These are phyloP conservation scores for Leistus spinibarbis DNA, from an alignment of 2,888 invertebrate genomes.

Conservation along the genomic window DNA sequence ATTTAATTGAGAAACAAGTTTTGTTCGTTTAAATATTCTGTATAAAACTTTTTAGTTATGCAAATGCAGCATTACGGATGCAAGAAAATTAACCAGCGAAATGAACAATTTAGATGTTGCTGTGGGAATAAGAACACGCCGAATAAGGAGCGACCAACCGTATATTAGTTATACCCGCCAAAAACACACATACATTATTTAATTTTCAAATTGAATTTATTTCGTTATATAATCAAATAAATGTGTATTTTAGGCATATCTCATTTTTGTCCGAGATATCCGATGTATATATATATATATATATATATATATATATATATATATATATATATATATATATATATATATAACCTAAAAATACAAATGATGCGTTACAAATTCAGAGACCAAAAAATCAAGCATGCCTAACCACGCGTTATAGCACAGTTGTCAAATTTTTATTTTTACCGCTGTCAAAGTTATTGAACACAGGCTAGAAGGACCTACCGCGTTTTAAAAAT, in stretches of 20 bases:
- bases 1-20: slow-evolving; percentile 36
- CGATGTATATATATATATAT: no score
- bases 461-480: background rate
- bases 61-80: slow-evolving; percentile 29
- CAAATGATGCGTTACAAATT: background rate
- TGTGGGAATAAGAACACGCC: background rate
- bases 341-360: background rate
- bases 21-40: slow-evolving; percentile 35
- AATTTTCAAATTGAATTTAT: background rate
- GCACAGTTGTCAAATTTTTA: slow-evolving; percentile 4
- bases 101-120: slow-evolving; percentile 11
- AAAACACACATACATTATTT: background rate
- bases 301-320: no score
- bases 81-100: slow-evolving; percentile 31
- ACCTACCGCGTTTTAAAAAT: slow-evolving; percentile 11
- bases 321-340: background rate
- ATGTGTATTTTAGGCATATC: no score
- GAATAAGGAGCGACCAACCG: background rate
- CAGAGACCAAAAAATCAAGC: background rate
- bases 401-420: background rate
- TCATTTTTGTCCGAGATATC: no score
- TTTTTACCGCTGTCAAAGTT: slow-evolving; percentile 23
- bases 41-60: slow-evolving; percentile 37
- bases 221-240: background rate
- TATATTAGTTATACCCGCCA: background rate